Conservation (phyloP, 2,888 invertebrate species). For the Lobophora halterata region DNA sequence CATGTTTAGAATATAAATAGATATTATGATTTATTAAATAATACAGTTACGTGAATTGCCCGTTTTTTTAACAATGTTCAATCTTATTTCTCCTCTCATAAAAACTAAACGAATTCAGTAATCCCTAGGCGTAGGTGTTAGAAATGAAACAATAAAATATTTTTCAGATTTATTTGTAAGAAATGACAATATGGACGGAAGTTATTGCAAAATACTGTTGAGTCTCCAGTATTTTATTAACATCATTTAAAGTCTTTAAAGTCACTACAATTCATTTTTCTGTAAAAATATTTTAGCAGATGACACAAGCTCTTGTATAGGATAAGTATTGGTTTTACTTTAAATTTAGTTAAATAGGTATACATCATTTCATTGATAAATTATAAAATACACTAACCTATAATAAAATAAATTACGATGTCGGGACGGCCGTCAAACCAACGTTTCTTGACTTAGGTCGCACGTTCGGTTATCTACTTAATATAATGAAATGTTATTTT, state of each 20-base stretch:
- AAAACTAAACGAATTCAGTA: no score
- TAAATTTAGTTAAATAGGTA: constrained; percentile 65
- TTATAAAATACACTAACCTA: constrained; percentile 73
- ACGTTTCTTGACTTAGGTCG: constrained; percentile 80
- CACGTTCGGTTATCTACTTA: constrained; percentile 79
- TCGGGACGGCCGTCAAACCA: constrained; percentile 79
- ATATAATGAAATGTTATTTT: constrained; percentile 76
- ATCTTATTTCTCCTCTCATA: no score
- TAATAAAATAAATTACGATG: constrained; percentile 79
- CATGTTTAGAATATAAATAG: no score
- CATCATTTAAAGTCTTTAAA: constrained; percentile 49
- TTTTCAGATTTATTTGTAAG: constrained; percentile 47
- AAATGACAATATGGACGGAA: constrained; percentile 70
- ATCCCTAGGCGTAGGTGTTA: neutral
- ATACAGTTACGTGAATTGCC: no score
- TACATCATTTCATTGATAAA: constrained; percentile 69
- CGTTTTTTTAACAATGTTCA: no score
- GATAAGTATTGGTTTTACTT: constrained; percentile 58
- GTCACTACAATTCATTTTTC: constrained; percentile 53
- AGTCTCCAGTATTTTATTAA: constrained; percentile 47
- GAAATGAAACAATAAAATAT: constrained; percentile 23
- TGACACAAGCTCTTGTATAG: constrained; percentile 56
- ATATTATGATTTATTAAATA: no score
- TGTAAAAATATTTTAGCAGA: no score
- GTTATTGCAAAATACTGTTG: constrained; percentile 37